Percentiles rank a stretch among this genome's conserved stretches.
Conservation (phyloP, 2,113 vertebrate genomes). For the Oncorhynchus nerka region DNA sequence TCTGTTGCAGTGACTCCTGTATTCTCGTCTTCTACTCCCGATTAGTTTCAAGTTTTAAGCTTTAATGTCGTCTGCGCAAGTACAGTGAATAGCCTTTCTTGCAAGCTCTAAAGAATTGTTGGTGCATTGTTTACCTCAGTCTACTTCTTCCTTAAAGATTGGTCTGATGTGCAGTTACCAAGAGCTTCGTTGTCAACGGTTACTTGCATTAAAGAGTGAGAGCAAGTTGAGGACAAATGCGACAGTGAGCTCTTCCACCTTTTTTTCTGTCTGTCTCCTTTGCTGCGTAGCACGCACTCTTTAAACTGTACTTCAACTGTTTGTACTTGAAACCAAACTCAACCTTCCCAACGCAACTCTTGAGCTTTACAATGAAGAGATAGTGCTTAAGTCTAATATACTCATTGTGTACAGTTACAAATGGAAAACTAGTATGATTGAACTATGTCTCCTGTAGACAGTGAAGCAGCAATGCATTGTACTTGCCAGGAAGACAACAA, state of each 20-base stretch:
- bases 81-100: too few relatives aligned
- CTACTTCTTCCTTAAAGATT: neutral
- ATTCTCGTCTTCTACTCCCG: neutral
- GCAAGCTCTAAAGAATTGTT: too few relatives aligned
- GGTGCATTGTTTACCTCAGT: neutral
- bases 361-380: too few relatives aligned
- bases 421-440: neutral
- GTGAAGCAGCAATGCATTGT: neutral
- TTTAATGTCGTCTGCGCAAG: too few relatives aligned
- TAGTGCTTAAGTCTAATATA: too few relatives aligned
- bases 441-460: neutral
- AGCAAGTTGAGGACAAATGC: slow-evolving; percentile 34
- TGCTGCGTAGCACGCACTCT: too few relatives aligned
- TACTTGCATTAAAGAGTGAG: slow-evolving; percentile 21
- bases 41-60: neutral
- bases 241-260: slow-evolving; percentile 18
- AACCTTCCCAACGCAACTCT: too few relatives aligned
- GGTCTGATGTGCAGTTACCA: slow-evolving; percentile 31
- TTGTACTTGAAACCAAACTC: too few relatives aligned
- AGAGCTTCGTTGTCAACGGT: slow-evolving; percentile 31
- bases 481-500: neutral
- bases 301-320: too few relatives aligned
- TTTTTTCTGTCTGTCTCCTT: neutral
- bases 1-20: neutral
- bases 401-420: too few relatives aligned